Evolutionary conservation across 2,113 vertebrate species (phyloP).

Genomic region (Poicephalus gulielmi): DNA sequence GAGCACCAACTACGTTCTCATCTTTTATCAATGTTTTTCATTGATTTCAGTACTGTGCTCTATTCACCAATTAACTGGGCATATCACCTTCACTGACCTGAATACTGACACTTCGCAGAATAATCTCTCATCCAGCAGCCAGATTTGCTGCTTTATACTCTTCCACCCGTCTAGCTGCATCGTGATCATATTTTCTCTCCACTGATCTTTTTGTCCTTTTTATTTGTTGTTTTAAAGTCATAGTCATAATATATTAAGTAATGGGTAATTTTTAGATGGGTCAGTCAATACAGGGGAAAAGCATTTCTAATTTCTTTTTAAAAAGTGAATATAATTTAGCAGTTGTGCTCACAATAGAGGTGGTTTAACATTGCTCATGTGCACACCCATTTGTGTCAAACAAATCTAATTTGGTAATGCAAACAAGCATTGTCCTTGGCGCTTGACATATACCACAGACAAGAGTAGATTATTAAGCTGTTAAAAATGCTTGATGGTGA

Average conservation of each 20-base stretch:
- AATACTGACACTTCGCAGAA: constrained; percentile 12
- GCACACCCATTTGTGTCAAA: neutral
- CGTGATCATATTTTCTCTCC: neutral
- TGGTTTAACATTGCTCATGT: neutral
- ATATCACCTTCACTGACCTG: constrained; percentile 45
- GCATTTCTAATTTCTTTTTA: constrained; percentile 7
- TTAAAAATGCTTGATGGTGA: neutral
- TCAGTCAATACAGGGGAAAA: neutral
- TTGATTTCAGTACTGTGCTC: constrained; percentile 16
- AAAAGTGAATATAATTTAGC: constrained; percentile 23
- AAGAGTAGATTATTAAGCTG: neutral
- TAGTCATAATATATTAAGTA: neutral
- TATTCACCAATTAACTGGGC: constrained; percentile 17
- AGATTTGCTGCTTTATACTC: constrained; percentile 16
- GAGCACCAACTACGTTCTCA: neutral
- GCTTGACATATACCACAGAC: neutral
- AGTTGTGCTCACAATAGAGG: neutral
- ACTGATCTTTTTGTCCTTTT: neutral
- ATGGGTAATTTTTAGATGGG: neutral
- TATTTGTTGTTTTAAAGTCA: neutral
- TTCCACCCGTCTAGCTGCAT: constrained; percentile 48
- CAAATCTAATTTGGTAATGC: neutral
- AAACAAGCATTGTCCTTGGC: neutral
- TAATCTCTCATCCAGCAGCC: neutral
- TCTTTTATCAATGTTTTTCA: neutral